These are phyloP conservation scores for Saguinus imperator DNA, from an alignment of 2,113 vertebrate genomes.

Conservation along the genomic window DNA sequence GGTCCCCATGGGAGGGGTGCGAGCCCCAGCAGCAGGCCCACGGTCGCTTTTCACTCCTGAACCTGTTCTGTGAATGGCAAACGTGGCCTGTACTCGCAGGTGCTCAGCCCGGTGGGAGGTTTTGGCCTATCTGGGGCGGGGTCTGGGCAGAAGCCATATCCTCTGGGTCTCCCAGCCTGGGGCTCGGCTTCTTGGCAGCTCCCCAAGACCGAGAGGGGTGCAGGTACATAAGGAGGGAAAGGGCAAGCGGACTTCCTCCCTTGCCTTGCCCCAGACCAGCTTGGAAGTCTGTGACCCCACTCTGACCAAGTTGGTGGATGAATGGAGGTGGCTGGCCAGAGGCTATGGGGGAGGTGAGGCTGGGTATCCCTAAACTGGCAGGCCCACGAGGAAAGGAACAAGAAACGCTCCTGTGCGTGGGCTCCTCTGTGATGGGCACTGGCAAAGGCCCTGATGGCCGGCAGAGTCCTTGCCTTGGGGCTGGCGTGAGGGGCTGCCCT, in stretches of 20 bases:
- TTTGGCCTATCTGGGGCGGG: neutral
- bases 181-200: neutral
- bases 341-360: neutral
- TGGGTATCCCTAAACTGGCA: neutral
- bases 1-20: no score
- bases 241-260: neutral
- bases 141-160: neutral
- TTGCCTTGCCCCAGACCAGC: neutral
- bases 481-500: neutral
- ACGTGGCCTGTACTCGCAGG: rapidly evolving
- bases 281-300: neutral
- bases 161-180: neutral
- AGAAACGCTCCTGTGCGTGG: no score
- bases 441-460: neutral
- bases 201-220: no score
- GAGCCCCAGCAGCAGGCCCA: neutral
- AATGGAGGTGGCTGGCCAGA: neutral
- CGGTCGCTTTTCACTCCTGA: neutral
- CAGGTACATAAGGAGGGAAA: rapidly evolving
- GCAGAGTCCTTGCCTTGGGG: rapidly evolving
- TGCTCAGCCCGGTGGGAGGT: neutral
- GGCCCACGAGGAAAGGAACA: rapidly evolving
- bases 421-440: neutral
- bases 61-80: rapidly evolving
- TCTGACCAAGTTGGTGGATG: neutral